A percentile compares a stretch with the other conserved stretches of the same genome.
Conservation (phyloP, 1,140 invertebrate genomes). For the Ylistrum balloti region DNA sequence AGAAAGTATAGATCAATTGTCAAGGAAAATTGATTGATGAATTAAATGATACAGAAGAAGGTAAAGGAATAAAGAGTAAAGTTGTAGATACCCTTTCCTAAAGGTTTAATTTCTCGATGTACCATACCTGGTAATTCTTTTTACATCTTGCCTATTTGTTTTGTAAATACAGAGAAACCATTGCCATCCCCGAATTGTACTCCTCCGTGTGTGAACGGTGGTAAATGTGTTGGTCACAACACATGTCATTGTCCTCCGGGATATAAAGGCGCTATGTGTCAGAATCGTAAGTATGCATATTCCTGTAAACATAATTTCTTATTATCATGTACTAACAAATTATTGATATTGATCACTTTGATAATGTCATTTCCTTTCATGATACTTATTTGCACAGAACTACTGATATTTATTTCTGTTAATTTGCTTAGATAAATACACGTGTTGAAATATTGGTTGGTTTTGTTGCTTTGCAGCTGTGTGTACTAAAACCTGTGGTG, state of each 20-base stretch:
- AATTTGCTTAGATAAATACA: no score
- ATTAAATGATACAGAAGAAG: no score
- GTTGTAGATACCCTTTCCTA: no score
- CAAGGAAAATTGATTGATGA: no score
- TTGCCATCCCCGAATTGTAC: constrained; percentile 62
- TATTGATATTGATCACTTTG: not conserved
- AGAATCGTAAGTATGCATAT: constrained; percentile 75
- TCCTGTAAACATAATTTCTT: not conserved
- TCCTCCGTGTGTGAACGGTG: constrained; percentile 76
- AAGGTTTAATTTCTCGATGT: no score
- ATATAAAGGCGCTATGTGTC: constrained; percentile 80
- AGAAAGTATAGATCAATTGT: no score
- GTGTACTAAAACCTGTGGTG: constrained; percentile 76
- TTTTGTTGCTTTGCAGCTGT: constrained; percentile 71
- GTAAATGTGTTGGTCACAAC: constrained; percentile 76
- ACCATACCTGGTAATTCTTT: no score
- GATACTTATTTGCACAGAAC: constrained; percentile 41
- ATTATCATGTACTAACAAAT: constrained; percentile 6
- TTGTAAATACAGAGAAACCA: constrained; percentile 40
- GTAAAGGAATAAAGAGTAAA: no score
- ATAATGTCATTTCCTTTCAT: not conserved
- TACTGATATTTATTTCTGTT: no score
- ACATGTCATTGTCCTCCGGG: constrained; percentile 75
- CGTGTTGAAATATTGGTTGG: not conserved
- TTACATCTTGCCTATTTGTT: no score